Conservation (phyloP, 2,113 vertebrate species). For the Pygathrix nemaeus region DNA sequence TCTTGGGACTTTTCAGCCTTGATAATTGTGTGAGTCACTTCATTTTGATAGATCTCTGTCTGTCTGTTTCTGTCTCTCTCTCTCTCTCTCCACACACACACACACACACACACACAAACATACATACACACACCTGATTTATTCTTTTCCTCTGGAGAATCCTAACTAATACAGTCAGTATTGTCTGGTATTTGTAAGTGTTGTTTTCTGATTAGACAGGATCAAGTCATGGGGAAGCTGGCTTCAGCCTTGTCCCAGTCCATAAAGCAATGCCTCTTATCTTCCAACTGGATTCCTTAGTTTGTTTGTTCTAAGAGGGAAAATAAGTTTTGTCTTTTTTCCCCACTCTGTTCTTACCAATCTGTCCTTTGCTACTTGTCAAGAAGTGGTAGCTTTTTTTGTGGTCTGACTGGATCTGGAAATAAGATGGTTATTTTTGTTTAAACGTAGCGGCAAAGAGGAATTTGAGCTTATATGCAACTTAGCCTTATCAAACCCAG, state of each 20-base stretch:
- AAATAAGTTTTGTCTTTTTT: slow-evolving; percentile 66
- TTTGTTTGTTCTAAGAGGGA: slow-evolving; percentile 53
- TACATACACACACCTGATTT: neutral
- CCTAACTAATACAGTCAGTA: neutral
- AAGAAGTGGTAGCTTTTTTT: slow-evolving; percentile 72
- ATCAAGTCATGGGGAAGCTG: slow-evolving; percentile 1
- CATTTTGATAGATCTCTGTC: neutral
- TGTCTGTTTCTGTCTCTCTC: neutral
- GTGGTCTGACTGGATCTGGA: slow-evolving; percentile 72
- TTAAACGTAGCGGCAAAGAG: slow-evolving; percentile 77
- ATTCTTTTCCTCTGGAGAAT: neutral
- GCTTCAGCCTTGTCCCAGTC: neutral
- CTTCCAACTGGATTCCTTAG: slow-evolving; percentile 38
- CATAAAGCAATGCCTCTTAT: slow-evolving; percentile 41
- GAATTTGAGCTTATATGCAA: slow-evolving; percentile 76
- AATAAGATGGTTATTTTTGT: slow-evolving; percentile 79
- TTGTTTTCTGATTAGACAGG: slow-evolving; percentile 12
- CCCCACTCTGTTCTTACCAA: slow-evolving; percentile 60
- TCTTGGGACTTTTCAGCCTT: neutral
- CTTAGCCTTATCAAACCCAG: slow-evolving; percentile 78
- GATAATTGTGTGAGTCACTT: neutral
- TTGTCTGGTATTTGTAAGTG: neutral
- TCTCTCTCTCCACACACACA: neutral
- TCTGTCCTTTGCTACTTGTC: slow-evolving; percentile 75
- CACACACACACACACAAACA: neutral